Conservation (phyloP, 2,113 vertebrate genomes). For the Perca fluviatilis region DNA sequence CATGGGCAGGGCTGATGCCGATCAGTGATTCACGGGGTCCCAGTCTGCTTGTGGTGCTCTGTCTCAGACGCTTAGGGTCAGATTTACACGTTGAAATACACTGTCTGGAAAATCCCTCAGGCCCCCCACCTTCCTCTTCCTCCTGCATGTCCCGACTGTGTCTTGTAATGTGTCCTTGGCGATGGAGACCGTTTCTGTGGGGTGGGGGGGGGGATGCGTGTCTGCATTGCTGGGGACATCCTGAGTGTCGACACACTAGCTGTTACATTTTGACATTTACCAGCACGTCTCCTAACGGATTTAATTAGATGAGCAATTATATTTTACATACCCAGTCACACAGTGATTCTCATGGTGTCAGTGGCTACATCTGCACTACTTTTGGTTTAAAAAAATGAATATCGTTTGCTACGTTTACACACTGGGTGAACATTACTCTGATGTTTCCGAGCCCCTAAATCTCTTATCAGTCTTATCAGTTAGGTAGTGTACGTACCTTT, state of each 20-base stretch:
- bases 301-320: not conserved
- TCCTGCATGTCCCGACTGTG: not conserved
- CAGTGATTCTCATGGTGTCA: not conserved
- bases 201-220: not conserved
- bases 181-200: not conserved
- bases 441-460: too few relatives aligned
- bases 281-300: not conserved
- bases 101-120: constrained; percentile 59
- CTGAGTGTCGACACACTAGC: constrained; percentile 21
- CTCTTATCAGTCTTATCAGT: too few relatives aligned
- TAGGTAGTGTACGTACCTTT: too few relatives aligned
- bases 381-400: too few relatives aligned
- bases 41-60: constrained; percentile 32
- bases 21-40: constrained; percentile 57
- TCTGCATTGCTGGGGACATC: constrained; percentile 21
- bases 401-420: too few relatives aligned
- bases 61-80: constrained; percentile 51
- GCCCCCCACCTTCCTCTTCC: constrained; percentile 20
- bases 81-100: constrained; percentile 33
- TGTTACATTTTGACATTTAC: not conserved
- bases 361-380: too few relatives aligned
- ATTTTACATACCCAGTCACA: not conserved
- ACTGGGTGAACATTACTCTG: too few relatives aligned
- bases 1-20: not conserved
- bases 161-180: constrained; percentile 22